Conservation (phyloP, 2,888 invertebrate genomes). For the Sialis lutaria region DNA sequence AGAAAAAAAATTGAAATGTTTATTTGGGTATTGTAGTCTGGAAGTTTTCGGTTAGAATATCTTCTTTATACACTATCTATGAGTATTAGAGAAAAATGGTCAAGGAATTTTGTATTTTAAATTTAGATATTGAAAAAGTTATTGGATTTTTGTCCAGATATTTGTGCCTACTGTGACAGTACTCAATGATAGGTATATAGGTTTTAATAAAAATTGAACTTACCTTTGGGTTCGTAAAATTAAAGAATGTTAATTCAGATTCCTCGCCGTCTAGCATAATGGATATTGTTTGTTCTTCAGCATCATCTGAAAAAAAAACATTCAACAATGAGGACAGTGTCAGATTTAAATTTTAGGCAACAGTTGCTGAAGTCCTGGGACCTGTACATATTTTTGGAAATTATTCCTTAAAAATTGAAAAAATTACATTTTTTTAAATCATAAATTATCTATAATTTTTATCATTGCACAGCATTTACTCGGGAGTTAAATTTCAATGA, state of each 20-base stretch:
- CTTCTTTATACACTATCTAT: too few species aligned
- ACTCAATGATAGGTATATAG: background rate
- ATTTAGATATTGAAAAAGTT: background rate
- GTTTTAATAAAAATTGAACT: constrained; percentile 11
- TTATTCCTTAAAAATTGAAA: too few species aligned
- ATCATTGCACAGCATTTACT: too few species aligned
- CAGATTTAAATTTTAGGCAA: background rate
- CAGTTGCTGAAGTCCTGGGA: too few species aligned
- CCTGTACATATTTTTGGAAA: too few species aligned
- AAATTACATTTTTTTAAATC: too few species aligned
- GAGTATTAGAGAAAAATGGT: too few species aligned
- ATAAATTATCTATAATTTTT: too few species aligned
- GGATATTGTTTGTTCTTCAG: constrained; percentile 71
- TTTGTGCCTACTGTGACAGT: background rate
- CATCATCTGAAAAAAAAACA: constrained; percentile 35
- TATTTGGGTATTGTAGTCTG: too few species aligned
- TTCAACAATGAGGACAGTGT: constrained; percentile 3
- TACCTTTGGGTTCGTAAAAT: constrained; percentile 54
- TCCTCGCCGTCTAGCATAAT: constrained; percentile 88
- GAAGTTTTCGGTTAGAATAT: too few species aligned
- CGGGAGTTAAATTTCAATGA: too few species aligned
- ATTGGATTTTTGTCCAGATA: background rate
- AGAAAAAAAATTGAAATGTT: too few species aligned
- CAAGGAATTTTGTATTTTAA: background rate
- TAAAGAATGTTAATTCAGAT: constrained; percentile 77